Evolutionary conservation across 2,797 vertebrate genomes (phyloP).

Genomic region (Characodon lateralis): DNA sequence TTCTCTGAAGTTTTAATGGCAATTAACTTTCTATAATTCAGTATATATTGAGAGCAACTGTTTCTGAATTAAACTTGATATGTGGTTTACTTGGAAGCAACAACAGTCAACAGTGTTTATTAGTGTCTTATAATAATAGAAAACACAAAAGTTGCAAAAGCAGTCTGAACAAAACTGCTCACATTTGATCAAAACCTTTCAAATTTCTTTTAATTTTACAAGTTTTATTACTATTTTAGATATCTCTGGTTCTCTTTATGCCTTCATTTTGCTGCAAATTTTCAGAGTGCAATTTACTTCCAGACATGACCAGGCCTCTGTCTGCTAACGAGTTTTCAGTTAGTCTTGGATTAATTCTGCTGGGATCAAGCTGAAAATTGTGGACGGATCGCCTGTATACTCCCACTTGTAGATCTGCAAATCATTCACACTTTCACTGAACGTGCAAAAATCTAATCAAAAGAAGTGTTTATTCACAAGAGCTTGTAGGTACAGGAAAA

Average conservation of each 20-base stretch:
- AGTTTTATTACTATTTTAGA: background rate
- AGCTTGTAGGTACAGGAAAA: conserved; percentile 1
- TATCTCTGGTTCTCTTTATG: background rate
- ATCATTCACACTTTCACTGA: conserved; percentile 8
- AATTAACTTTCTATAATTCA: conserved; percentile 57
- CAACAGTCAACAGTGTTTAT: background rate
- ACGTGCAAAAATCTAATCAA: conserved; percentile 24
- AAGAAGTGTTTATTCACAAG: conserved; percentile 12
- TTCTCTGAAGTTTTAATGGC: conserved; percentile 54
- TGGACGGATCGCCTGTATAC: conserved; percentile 25
- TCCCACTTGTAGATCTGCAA: conserved; percentile 20
- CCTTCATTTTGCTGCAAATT: conserved; percentile 32
- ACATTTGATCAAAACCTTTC: background rate
- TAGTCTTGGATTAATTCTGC: conserved; percentile 61
- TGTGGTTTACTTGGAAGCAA: background rate
- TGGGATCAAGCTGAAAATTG: conserved; percentile 48
- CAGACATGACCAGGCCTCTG: conserved; percentile 43
- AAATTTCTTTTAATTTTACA: background rate
- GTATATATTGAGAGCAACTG: conserved; percentile 1
- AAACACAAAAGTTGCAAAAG: conserved; percentile 1
- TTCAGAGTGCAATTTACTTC: conserved; percentile 32
- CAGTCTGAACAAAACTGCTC: background rate
- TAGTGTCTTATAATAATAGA: background rate
- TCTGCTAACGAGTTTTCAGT: conserved; percentile 61
- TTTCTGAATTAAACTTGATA: conserved; percentile 13